Evolutionary conservation across 2,888 invertebrate species (phyloP), one percentile per base, ranked within the genome.

Genomic region (Drosophila acutilabella): DNA sequence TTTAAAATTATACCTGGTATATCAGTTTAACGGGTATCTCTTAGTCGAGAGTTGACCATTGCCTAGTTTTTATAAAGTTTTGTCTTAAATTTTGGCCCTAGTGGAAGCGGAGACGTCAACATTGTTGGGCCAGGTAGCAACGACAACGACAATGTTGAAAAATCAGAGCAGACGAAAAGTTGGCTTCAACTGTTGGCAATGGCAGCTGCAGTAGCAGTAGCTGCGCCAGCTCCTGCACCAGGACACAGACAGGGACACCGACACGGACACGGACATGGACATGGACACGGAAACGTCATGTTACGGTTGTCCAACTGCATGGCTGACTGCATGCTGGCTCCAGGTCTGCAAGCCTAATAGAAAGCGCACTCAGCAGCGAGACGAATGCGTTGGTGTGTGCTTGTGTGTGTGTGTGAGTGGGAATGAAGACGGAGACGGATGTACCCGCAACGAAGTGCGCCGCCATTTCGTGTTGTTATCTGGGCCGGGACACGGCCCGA

Each of bases 221-320:
- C 58, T 30, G 42, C 13, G 13, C 38, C 54, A 38, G 42, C 13
- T 14, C 38, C 54, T 38, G 64, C 16, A 41, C 38, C 56, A 53
- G 58, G 18, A 44, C 44, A 30, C 33, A 56, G 47, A 42, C 57
- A 54, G n/a, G 52, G 23, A 52, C 51, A 23, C 11, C 61, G 30
- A 30, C 30, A 26, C 26, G 0, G 26, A 26, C 26, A 30, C 4
- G 56, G 59, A 73, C 69, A 74, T 74, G 36, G 56, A 71, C 61
- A 76, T 51, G 68, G 65, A 82, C 87, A 86, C 87, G 87, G 89
- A 83, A 87, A 77, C 84, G 87, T 83, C 83, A 83, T 83, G 83
- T 83, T 87, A 83, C 89, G 83, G 78, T 86, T 86, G 89, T 88
- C 89, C 87, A 69, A 68, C 65, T 67, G 87, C 67, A 71, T 56